These are phyloP conservation scores for Proteles cristata DNA, from an alignment of 2,113 vertebrate species.

Conservation along the genomic window DNA sequence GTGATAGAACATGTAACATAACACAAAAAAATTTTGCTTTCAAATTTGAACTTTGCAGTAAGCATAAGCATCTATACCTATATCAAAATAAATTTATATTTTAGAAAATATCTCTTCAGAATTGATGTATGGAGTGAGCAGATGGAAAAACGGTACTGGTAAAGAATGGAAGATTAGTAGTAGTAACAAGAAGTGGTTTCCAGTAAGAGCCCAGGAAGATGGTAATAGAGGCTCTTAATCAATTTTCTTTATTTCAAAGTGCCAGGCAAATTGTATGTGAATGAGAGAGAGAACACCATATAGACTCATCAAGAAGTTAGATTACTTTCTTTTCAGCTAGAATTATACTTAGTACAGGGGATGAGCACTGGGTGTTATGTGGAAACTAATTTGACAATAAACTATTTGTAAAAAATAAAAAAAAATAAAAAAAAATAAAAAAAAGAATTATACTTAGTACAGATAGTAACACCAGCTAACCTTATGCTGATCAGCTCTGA, in stretches of 20 bases:
- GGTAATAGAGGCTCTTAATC: background rate
- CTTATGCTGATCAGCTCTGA: background rate
- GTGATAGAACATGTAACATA: background rate
- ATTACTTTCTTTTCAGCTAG: conserved; percentile 35
- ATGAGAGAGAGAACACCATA: background rate
- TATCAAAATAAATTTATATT: conserved; percentile 22
- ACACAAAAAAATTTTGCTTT: conserved; percentile 15
- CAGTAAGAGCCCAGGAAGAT: conserved; percentile 20
- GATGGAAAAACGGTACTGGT: background rate
- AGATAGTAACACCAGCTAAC: conserved; percentile 3
- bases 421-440: no score
- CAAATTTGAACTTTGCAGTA: conserved; percentile 44
- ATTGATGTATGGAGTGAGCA: background rate
- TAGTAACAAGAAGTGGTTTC: background rate
- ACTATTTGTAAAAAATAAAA: no score
- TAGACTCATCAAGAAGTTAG: conserved; percentile 14
- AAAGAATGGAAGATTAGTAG: conserved; percentile 22
- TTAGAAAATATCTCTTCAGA: conserved; percentile 33
- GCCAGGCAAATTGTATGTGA: background rate
- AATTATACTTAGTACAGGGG: background rate
- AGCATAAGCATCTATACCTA: conserved; percentile 3
- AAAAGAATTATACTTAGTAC: background rate
- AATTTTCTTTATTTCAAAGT: conserved; percentile 47
- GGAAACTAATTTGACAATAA: no score
- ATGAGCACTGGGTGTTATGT: no score